Conservation (phyloP, 2,797 vertebrate genomes). For the Arrhamphus sclerolepis region DNA sequence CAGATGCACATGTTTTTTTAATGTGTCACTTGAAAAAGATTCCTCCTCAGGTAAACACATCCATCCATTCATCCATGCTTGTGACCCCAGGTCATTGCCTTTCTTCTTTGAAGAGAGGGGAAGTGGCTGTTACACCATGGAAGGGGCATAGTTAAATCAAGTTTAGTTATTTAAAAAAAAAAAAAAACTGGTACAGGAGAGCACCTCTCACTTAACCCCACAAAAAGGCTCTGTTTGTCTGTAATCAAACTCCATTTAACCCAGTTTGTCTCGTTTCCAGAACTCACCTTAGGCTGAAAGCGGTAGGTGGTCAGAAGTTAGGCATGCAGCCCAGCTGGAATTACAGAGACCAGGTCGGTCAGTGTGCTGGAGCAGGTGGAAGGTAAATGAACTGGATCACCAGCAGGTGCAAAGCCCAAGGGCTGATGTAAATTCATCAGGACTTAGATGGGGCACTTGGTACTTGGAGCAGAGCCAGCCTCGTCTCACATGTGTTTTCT, state of each 20-base stretch:
- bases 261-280: constrained; percentile 33
- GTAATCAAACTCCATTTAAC: constrained; percentile 26
- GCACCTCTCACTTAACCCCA: too few species aligned
- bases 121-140: too few species aligned
- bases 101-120: too few species aligned
- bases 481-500: constrained; percentile 73
- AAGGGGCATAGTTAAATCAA: too few species aligned
- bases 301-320: constrained; percentile 42
- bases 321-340: constrained; percentile 59
- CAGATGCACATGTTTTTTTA: too few species aligned
- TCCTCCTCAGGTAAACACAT: too few species aligned
- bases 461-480: constrained; percentile 72
- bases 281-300: constrained; percentile 18
- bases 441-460: constrained; percentile 75
- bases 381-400: constrained; percentile 71
- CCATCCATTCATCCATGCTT: too few species aligned
- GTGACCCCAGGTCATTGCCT: too few species aligned
- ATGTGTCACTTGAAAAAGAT: too few species aligned
- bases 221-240: not conserved
- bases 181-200: too few species aligned
- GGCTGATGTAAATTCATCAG: constrained; percentile 78
- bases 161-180: too few species aligned
- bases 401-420: constrained; percentile 79
- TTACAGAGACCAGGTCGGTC: constrained; percentile 54
- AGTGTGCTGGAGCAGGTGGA: constrained; percentile 77